These are phyloP conservation scores for Parthenolecanium corni DNA, from an alignment of 2,888 invertebrate genomes.

Conservation along the genomic window DNA sequence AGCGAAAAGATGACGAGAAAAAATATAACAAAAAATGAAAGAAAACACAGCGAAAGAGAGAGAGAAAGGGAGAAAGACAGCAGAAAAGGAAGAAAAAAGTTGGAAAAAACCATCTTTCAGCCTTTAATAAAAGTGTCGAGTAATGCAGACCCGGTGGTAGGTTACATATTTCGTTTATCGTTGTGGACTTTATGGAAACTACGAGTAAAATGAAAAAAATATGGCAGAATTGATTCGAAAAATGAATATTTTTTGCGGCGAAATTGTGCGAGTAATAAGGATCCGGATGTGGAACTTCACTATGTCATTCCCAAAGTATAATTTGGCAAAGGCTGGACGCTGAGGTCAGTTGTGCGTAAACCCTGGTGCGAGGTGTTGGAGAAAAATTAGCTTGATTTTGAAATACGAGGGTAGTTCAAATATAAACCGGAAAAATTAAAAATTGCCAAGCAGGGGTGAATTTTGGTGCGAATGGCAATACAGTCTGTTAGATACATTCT, in stretches of 20 bases:
- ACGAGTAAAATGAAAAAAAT: not conserved
- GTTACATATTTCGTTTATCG: not conserved
- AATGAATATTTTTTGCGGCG: not conserved
- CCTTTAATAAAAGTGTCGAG: not conserved
- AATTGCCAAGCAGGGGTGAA: too few relatives aligned
- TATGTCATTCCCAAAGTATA: too few relatives aligned
- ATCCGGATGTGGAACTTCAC: too few relatives aligned
- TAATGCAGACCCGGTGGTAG: not conserved
- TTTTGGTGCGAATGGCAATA: too few relatives aligned
- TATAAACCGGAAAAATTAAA: too few relatives aligned
- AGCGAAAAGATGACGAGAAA: not conserved
- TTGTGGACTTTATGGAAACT: not conserved
- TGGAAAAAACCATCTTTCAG: not conserved
- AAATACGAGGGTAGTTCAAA: too few relatives aligned
- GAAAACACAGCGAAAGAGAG: not conserved
- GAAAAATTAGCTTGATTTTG: too few relatives aligned
- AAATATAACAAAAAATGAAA: not conserved
- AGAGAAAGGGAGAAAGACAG: not conserved
- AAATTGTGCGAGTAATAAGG: not conserved
- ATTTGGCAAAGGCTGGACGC: too few relatives aligned
- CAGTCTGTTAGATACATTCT: too few relatives aligned
- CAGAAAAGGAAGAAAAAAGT: not conserved
- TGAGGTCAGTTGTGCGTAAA: too few relatives aligned
- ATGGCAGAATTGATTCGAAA: not conserved
- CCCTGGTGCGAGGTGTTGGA: too few relatives aligned